Base-by-base conservation (phyloP, 1,140 invertebrate genomes). In the Pemphigus obesinymphae region DNA sequence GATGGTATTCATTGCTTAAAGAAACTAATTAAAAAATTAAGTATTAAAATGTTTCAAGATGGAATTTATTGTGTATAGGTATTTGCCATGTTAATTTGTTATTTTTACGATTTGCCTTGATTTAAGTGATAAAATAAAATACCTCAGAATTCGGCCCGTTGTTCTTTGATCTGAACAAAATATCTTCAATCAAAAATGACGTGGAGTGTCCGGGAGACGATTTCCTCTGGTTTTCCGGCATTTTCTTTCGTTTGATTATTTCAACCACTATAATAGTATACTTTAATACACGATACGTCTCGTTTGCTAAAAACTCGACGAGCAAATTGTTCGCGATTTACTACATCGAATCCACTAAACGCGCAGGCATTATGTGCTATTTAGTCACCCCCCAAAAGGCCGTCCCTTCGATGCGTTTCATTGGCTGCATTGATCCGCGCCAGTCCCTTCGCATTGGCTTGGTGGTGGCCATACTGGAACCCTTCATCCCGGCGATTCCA, bases 151-250 rank as follows among this genome's bases (percentile, higher is more conserved):
- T 75, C 6, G 68, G 23, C 7, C 81, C 23, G 34, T 26, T 73
- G 20, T 72, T 61, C 23, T 82, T 82, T n/a, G 55, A 43, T 45
- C 82, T 50, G 58, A 82, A 82, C 17, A 82, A 43, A 61, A 82
- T 82, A n/a, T 82, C 82, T 63, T 82, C 82, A 17, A 82, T 82
- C 8, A 82, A 43, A 75, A 82, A 82, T 48, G 82, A 82, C 11
- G 82, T 75, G 13, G 81, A 82, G 20, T 70, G 63, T 29, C 82
- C 76, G 6, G 76, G 76, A 29, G 76, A 80, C 15, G 55, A 80
- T 80, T 80, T 80, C 7, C 37, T 15, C 11, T 61, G 76, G 37
- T 63, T 80, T 61, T 80, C 55, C 40, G 55, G 76, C 76, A 80
- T 80, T 45, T 63, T 63, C 7, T 20, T 26, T n/a, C 15, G 20